Percentiles rank a stretch among this genome's conserved stretches.
Conservation (phyloP, 2,113 vertebrate species). For the Columba janthina region DNA sequence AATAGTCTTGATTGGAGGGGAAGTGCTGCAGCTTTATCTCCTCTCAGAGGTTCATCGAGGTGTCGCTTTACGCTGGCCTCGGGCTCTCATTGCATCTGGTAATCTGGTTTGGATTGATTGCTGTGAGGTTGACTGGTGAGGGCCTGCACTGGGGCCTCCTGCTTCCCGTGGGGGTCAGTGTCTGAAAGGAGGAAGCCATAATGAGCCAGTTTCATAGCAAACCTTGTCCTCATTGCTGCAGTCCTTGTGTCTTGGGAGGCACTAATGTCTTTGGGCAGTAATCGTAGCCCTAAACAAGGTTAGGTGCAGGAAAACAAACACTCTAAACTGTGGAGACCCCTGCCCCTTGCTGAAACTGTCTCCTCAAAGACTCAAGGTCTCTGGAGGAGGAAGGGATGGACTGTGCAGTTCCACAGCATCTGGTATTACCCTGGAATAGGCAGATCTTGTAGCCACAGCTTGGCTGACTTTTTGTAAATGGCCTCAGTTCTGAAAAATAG, state of each 20-base stretch:
- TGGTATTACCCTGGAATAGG: neutral
- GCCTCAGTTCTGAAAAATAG: constrained; percentile 27
- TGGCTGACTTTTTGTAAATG: constrained; percentile 25
- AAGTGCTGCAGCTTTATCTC: constrained; percentile 82
- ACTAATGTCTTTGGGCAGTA: constrained; percentile 93
- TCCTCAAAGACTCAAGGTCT: constrained; percentile 54
- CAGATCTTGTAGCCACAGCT: neutral
- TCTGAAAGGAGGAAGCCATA: constrained; percentile 88
- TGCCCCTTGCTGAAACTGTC: constrained; percentile 48
- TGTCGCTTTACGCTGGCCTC: constrained; percentile 85
- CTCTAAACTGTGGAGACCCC: constrained; percentile 76
- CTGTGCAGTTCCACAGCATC: neutral
- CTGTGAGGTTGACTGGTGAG: constrained; percentile 79
- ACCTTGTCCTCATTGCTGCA: constrained; percentile 84
- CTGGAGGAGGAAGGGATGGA: neutral
- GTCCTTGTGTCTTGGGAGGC: constrained; percentile 91
- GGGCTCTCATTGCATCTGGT: constrained; percentile 78
- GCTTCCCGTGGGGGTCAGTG: constrained; percentile 73
- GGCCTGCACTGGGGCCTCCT: constrained; percentile 73
- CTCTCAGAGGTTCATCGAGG: constrained; percentile 83
- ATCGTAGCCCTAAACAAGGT: constrained; percentile 93
- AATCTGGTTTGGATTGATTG: constrained; percentile 91
- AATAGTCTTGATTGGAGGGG: constrained; percentile 88
- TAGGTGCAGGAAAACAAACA: constrained; percentile 94
- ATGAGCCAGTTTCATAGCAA: constrained; percentile 86